Evolutionary conservation across 2,113 vertebrate species (phyloP), one percentile per base, ranked within the genome.

Genomic region (Atractosteus spatula): DNA sequence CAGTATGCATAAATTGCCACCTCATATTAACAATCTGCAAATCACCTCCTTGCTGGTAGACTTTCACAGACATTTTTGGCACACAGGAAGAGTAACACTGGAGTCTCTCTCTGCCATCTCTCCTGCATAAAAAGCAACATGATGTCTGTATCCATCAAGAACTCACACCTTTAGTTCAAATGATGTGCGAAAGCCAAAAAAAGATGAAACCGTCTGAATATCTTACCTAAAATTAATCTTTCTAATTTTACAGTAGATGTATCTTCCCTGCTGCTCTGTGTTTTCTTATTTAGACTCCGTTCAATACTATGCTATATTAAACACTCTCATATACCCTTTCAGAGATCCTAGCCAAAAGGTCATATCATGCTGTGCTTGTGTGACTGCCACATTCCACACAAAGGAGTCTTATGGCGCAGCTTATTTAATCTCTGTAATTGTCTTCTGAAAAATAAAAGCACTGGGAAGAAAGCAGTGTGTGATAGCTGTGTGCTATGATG

Each of bases 291-390:
- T 59, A 51, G 47, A 10, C 47, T 51, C 47, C 10, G n/a, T 13
- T 59, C 57, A 59, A 59, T 59, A 59, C 5, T 10, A 44, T 42
- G 42, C 64, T 66, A 14, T n/a, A 44, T 44, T 11, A 66, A 66
- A 8, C 65, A 47, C 43, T 47, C 41, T 11, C n/a, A n/a, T 11
- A 29, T 14, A 4, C 47, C 62, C 47, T 29, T 65, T 55, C 70
- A 41, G 62, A 71, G 70, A 62, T 41, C 14, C 3, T 13, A 66
- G 62, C n/a, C 8, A 16, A 66, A 72, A 66, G 71, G 63, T 43
- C 71, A 72, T n/a, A 12, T 10, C 41, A 55, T n/a, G 47, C 44
- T 72, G 17, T 7, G 41, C 47, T 7, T 29, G 51, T 56, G 14
- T 11, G 5, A 11, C 41, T 17, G 29, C 70, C 70, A 17, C 16